A percentile compares a stretch with the other conserved stretches of the same genome.
Evolutionary conservation across 2,113 vertebrate species (phyloP).

Genomic region (Puntigrus tetrazona): DNA sequence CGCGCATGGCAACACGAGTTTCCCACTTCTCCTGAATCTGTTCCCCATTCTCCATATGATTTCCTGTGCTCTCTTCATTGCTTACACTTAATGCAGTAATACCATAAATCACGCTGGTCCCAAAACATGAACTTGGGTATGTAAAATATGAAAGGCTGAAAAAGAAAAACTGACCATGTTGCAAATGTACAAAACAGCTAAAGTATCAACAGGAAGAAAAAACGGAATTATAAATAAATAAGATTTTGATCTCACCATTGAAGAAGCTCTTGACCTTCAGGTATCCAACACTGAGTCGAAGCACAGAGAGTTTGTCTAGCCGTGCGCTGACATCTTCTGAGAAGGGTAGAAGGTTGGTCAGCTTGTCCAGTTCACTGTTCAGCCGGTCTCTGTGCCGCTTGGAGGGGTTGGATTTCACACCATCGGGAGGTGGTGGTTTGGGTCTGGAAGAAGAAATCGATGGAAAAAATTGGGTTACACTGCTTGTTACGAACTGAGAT

Average conservation of each 20-base stretch:
- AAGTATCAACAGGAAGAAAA: background rate
- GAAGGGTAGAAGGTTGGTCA: conserved; percentile 83
- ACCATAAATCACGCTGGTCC: background rate
- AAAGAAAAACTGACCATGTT: background rate
- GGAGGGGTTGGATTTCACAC: conserved; percentile 81
- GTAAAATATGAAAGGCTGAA: background rate
- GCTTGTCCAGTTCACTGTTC: conserved; percentile 80
- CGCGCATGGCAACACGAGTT: background rate
- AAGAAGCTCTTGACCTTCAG: conserved; percentile 85
- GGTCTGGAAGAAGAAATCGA: conserved; percentile 61
- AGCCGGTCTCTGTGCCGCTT: conserved; percentile 81
- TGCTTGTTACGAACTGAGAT: background rate
- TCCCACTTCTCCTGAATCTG: background rate
- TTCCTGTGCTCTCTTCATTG: background rate
- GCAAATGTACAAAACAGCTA: background rate
- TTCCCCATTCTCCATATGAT: background rate
- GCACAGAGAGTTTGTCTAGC: conserved; percentile 84
- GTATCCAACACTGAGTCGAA: conserved; percentile 82
- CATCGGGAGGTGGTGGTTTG: conserved; percentile 69
- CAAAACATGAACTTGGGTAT: background rate
- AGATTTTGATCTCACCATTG: conserved; percentile 69
- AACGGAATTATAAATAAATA: background rate
- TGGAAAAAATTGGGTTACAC: background rate
- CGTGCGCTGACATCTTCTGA: conserved; percentile 73
- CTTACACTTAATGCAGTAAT: background rate